Evolutionary conservation across 2,888 invertebrate species (phyloP), one percentile per base, ranked within the genome.

Genomic region (Dorcus parallelipipedus): DNA sequence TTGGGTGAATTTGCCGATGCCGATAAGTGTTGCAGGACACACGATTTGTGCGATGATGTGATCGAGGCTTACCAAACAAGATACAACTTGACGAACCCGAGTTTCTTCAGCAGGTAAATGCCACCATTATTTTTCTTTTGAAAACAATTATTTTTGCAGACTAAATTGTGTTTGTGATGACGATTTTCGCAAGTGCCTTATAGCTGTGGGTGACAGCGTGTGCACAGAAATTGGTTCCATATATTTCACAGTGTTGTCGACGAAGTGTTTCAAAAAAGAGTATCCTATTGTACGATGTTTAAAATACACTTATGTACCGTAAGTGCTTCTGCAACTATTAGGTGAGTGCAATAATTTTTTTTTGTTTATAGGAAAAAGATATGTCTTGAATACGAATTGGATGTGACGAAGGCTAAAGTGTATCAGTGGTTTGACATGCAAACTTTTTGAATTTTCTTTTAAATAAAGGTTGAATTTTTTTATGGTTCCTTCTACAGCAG

Each of bases 1-100:
- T 78, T 90, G 23, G 91, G 92, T 0, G 64, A 73, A 0, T 81
- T 84, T 43, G 69, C 71, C 6, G 82, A 83, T 43, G 84, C 89
- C 0, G 92, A 92, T 70, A 81, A 77, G 51, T 92, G 92, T 69
- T 91, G 91, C 66, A 78, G 90, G 20, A 83, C 83, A 0, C 91
- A 91, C 70, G 91, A 91, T 73, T 78, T 82, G 63, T 91, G 91
- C 64, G 82, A 85, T 0, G 83, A 84, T 58, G 74, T 82, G 14
- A 84, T 91, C 39, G 70, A 73, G 57, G 74, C 67, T 0, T 64
- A 70, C 52, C 64, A 73, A 60, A 70, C 69, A 0, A 72, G 71
- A 64, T 60, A 76, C 57, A 72, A 72, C 56, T 63, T 77, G 47
- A 74, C 72, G 23, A 77, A 77, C 63, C 64, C 72, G 14, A 58